Evolutionary conservation across 2,888 invertebrate genomes (phyloP).

Genomic region (Craniophora ligustri): DNA sequence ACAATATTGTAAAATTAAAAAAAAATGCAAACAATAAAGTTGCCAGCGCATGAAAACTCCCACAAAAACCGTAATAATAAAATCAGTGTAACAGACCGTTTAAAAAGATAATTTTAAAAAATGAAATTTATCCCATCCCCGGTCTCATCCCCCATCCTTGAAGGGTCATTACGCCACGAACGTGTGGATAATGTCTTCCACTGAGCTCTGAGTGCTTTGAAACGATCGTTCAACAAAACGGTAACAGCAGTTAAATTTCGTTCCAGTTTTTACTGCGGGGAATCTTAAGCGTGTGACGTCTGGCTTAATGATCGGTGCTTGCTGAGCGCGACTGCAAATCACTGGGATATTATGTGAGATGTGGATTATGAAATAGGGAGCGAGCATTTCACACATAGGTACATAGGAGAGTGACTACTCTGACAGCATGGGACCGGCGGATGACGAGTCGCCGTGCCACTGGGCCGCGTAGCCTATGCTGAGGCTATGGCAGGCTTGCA

Average conservation of each 20-base stretch:
- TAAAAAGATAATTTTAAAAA: conserved; percentile 54
- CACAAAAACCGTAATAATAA: conserved; percentile 44
- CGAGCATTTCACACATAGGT: too few species aligned
- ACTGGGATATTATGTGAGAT: conserved; percentile 15
- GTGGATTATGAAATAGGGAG: too few species aligned
- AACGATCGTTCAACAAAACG: conserved; percentile 66
- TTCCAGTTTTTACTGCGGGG: conserved; percentile 58
- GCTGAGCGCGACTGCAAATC: conserved; percentile 6
- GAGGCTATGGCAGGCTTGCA: too few species aligned
- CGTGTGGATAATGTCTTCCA: conserved; percentile 76
- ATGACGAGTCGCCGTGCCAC: too few species aligned
- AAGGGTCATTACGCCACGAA: conserved; percentile 73
- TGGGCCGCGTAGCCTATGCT: too few species aligned
- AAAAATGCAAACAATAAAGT: conserved; percentile 9
- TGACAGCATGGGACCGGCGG: too few species aligned
- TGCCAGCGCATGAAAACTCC: conserved; percentile 23
- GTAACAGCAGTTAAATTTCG: conserved; percentile 65
- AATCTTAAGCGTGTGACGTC: conserved; percentile 37
- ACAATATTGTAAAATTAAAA: too few species aligned
- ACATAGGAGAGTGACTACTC: too few species aligned
- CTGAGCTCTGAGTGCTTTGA: conserved; percentile 58
- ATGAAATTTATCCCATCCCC: conserved; percentile 54
- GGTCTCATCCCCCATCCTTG: conserved; percentile 55
- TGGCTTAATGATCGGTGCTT: conserved; percentile 35
- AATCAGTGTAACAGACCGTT: conserved; percentile 55